A percentile compares a stretch with the other conserved stretches of the same genome.
Evolutionary conservation across 2,888 invertebrate genomes (phyloP).

Genomic region (Rotaria macrura): DNA sequence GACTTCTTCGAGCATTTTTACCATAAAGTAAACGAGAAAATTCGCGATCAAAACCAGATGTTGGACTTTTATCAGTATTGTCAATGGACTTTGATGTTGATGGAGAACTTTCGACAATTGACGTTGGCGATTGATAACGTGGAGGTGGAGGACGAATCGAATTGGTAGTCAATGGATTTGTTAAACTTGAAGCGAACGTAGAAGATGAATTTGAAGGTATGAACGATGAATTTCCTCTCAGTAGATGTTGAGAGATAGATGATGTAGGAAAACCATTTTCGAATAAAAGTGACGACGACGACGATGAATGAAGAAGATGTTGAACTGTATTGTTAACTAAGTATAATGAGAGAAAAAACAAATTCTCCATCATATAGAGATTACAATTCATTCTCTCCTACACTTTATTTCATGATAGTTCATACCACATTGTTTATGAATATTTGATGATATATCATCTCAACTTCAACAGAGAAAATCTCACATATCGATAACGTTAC

Average conservation of each 20-base stretch:
- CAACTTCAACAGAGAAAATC: too few relatives aligned
- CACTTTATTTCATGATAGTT: too few relatives aligned
- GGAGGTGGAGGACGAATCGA: background rate
- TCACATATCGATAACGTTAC: too few relatives aligned
- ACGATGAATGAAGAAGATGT: background rate
- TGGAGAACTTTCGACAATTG: background rate
- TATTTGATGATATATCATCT: too few relatives aligned
- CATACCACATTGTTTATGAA: too few relatives aligned
- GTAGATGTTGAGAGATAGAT: background rate
- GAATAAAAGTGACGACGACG: background rate
- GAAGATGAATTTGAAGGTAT: background rate
- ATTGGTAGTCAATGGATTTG: background rate
- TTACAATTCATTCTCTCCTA: too few relatives aligned
- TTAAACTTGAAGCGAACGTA: background rate
- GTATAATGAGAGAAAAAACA: background rate
- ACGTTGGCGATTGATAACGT: background rate
- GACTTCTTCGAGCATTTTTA: background rate
- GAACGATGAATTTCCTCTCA: too few relatives aligned
- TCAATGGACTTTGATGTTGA: background rate
- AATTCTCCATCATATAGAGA: too few relatives aligned
- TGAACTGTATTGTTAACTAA: background rate
- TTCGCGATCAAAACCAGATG: background rate
- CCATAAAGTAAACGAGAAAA: background rate
- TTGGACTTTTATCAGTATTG: background rate
- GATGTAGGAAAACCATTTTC: background rate